Percentiles rank a stretch among this genome's conserved stretches.
Conservation (phyloP, 2,113 vertebrate genomes). For the human (Homo sapiens) region DNA sequence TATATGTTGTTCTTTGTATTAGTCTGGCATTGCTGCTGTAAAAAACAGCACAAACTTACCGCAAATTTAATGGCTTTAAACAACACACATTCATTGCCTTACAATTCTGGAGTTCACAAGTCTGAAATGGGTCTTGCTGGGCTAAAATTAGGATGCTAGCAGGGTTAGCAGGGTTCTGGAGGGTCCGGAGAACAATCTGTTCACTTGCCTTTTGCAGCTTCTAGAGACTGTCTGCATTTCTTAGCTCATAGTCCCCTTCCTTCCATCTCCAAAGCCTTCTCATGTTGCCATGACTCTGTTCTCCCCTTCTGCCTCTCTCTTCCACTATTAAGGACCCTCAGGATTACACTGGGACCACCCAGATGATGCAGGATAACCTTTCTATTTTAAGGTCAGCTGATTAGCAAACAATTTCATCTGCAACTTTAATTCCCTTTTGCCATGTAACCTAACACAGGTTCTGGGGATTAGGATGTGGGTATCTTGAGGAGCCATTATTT, state of each 20-base stretch:
- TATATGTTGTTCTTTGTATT: not conserved
- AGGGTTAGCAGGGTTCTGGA: not conserved
- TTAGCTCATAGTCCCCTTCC: rapidly evolving
- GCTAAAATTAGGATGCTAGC: not conserved
- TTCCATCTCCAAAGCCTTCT: not conserved
- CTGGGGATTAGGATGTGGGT: not conserved
- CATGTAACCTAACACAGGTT: not conserved
- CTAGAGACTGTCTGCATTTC: not conserved
- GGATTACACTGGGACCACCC: not conserved
- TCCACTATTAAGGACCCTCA: not conserved
- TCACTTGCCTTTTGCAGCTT: not conserved
- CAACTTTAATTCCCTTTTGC: not conserved
- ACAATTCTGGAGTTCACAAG: not conserved
- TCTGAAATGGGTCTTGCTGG: not conserved
- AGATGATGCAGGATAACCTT: not conserved
- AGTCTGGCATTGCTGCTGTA: not conserved
- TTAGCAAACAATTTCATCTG: not conserved
- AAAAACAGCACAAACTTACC: not conserved
- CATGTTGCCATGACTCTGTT: not conserved
- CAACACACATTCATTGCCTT: not conserved
- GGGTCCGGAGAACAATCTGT: not conserved
- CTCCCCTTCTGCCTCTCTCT: no score
- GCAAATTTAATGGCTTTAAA: not conserved
- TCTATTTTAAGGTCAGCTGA: not conserved
- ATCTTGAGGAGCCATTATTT: not conserved